Percentiles rank a stretch among this genome's conserved stretches.
phyloP scores from a whole-genome alignment of 92 coral and sea anemone species.

The Porites divaricata region DNA sequence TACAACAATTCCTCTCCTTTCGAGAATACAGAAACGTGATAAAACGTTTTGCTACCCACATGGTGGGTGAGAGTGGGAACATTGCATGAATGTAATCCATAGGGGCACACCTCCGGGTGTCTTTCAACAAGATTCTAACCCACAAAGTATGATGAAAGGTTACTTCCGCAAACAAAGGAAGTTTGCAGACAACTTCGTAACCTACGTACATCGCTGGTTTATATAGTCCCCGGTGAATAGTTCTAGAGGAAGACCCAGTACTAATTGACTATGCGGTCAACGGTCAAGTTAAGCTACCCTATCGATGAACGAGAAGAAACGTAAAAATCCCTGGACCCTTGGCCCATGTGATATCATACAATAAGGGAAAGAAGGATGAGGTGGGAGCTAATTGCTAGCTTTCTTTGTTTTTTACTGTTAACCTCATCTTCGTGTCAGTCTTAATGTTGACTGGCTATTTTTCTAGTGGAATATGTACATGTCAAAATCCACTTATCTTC shows the following conservation, averaged over 20 bases:
- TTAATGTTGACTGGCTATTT: too few relatives aligned
- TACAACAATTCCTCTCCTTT: neutral
- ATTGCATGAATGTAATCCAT: neutral
- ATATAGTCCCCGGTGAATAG: conserved; percentile 5
- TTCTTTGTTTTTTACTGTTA: too few relatives aligned
- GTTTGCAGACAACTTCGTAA: neutral
- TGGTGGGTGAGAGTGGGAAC: neutral
- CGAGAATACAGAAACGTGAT: neutral
- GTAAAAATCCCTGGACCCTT: too few relatives aligned
- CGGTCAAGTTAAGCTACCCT: neutral
- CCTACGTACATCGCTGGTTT: conserved; percentile 10
- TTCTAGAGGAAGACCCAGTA: neutral
- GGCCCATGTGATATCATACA: too few relatives aligned
- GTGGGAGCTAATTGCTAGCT: too few relatives aligned
- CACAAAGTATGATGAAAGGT: conserved; percentile 16
- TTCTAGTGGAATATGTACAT: too few relatives aligned
- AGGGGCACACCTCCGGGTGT: conserved; percentile 33
- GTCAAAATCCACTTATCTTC: too few relatives aligned
- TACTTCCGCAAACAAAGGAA: conserved; percentile 30
- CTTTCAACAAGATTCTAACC: conserved; percentile 14
- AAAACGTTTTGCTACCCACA: conserved; percentile 12
- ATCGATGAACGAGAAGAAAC: neutral
- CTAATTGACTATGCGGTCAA: neutral
- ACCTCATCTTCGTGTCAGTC: too few relatives aligned
- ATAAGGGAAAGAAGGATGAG: too few relatives aligned